Evolutionary conservation across 2,888 invertebrate genomes (phyloP).

Genomic region (Agrochola lota): DNA sequence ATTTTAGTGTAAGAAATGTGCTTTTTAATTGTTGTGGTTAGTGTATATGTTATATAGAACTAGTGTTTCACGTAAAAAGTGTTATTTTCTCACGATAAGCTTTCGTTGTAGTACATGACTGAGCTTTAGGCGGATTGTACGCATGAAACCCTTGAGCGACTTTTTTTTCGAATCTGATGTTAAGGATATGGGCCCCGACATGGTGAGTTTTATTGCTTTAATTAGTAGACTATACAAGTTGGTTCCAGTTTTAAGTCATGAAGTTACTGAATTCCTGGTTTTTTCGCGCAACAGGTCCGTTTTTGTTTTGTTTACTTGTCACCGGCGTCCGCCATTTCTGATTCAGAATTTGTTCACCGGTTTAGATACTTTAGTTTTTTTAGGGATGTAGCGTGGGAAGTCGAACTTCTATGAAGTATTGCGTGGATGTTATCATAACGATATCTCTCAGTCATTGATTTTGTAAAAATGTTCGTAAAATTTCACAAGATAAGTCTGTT

Average conservation of each 20-base stretch:
- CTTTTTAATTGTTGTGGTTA: constrained; percentile 71
- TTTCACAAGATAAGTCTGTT: constrained; percentile 49
- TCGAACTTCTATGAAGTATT: constrained; percentile 19
- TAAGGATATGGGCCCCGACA: constrained; percentile 95
- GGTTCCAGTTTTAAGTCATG: constrained; percentile 85
- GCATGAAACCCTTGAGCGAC: constrained; percentile 93
- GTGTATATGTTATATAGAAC: constrained; percentile 71
- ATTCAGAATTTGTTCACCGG: constrained; percentile 87
- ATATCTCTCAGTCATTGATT: constrained; percentile 38
- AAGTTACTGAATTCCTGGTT: constrained; percentile 77
- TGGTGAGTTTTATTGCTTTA: constrained; percentile 90
- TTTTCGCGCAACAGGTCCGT: constrained; percentile 91
- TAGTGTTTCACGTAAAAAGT: constrained; percentile 77
- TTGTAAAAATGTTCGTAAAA: constrained; percentile 13
- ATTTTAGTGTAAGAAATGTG: constrained; percentile 82
- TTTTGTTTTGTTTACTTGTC: constrained; percentile 91
- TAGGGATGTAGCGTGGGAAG: constrained; percentile 21
- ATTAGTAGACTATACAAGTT: constrained; percentile 70
- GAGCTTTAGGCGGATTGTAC: constrained; percentile 88
- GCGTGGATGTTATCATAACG: constrained; percentile 20
- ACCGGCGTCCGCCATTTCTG: constrained; percentile 91
- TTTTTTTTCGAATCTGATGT: constrained; percentile 93
- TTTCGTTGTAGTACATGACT: constrained; percentile 83
- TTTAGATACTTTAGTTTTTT: constrained; percentile 43
- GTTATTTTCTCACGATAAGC: constrained; percentile 77